phyloP scores from a whole-genome alignment of 2,113 vertebrate species.

The Urocitellus parryii region DNA sequence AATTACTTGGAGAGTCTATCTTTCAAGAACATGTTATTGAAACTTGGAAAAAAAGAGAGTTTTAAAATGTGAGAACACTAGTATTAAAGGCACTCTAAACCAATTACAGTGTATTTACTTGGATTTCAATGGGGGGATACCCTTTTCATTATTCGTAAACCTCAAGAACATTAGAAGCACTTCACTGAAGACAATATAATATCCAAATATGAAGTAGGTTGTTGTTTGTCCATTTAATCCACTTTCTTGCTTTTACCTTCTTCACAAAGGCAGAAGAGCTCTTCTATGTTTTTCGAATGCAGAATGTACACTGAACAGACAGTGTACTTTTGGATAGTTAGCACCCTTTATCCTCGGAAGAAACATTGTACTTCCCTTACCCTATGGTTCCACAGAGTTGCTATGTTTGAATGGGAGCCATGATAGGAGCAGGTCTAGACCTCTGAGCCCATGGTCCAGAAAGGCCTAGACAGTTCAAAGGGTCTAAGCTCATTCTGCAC shows the following conservation, averaged over 20 bases:
- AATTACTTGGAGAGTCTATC: conserved; percentile 82
- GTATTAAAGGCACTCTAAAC: conserved; percentile 82
- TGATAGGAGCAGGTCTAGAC: not conserved
- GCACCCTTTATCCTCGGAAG: conserved; percentile 41
- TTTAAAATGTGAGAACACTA: conserved; percentile 80
- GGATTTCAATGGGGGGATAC: conserved; percentile 75
- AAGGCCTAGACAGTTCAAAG: not conserved
- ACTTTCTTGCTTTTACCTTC: conserved; percentile 76
- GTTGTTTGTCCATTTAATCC: conserved; percentile 71
- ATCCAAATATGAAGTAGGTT: conserved; percentile 68
- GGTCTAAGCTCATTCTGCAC: not conserved
- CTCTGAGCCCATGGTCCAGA: not conserved
- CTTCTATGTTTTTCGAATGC: conserved; percentile 72
- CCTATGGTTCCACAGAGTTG: not conserved
- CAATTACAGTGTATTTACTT: conserved; percentile 82
- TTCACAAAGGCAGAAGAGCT: conserved; percentile 71
- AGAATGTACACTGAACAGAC: conserved; percentile 57
- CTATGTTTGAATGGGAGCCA: not conserved
- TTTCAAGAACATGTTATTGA: conserved; percentile 82
- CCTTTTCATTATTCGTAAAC: conserved; percentile 80
- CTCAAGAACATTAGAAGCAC: conserved; percentile 80
- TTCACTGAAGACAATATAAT: conserved; percentile 69
- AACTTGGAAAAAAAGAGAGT: conserved; percentile 73
- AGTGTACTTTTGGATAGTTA: conserved; percentile 73
- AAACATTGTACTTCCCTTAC: conserved; percentile 8